Evolutionary conservation across 2,113 vertebrate species (phyloP).

Genomic region (Erpornis zantholeuca): DNA sequence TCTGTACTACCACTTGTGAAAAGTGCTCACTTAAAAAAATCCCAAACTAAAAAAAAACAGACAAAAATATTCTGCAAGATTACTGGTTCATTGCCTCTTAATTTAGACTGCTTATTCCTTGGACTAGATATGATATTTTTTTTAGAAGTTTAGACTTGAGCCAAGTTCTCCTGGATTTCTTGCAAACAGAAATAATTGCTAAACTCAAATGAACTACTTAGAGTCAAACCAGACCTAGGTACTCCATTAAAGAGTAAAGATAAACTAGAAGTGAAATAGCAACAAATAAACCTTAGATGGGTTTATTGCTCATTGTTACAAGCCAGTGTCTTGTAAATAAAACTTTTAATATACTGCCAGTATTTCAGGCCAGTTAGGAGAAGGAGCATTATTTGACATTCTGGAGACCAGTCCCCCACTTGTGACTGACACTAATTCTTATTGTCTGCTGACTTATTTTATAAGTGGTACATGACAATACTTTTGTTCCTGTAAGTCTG

Average conservation of each 20-base stretch:
- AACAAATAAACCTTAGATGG: background rate
- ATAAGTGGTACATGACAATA: background rate
- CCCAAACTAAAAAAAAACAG: background rate
- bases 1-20: background rate
- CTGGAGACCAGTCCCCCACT: background rate
- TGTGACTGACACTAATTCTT: background rate
- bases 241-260: background rate
- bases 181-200: background rate
- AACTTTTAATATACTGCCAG: background rate
- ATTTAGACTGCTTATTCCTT: background rate
- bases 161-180: background rate
- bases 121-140: background rate
- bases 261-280: background rate
- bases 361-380: background rate
- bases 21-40: background rate
- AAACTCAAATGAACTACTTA: background rate
- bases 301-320: background rate
- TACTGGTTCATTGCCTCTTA: background rate
- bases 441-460: background rate
- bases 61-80: background rate
- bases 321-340: background rate
- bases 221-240: background rate
- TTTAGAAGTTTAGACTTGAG: background rate
- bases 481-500: background rate
- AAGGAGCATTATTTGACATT: background rate